Evolutionary conservation across 2,113 vertebrate genomes (phyloP), one percentile per base, ranked within the genome.

Genomic region (Glaucidium brasilianum): DNA sequence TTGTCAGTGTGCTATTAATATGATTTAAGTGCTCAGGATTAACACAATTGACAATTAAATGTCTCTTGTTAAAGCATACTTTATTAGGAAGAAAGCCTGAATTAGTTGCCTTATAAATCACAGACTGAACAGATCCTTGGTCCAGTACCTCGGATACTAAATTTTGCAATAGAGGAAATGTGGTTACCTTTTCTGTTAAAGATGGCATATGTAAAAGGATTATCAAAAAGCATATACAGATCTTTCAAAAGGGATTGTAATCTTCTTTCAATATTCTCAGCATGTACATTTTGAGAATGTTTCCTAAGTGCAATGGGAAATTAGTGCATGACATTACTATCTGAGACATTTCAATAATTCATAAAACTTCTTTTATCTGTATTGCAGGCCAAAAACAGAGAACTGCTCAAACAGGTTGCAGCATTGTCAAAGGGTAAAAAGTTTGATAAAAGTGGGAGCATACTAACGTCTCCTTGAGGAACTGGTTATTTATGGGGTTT

Each of bases 371-470:
- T 95, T 85, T 63, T 91, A 59, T 94, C 82, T 96, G 73, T 96
- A 8, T 97, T 97, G 85, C 98, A 99, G 99, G 97, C 98, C 71
- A 99, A 99, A 98, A 99, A 99, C 98, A 98, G 99, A 97, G 99
- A 99, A 97, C 97, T 99, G 94, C 98, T 99, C 98, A 99, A 99
- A 91, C 99, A 99, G 97, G 99, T 99, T 49, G 99, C 99, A 59
- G 99, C 99, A 6, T 98, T 99, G 91, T 99, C 99, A 18, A 99
- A 99, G 98, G 99, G 99, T 95, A 99, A 99, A 98, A 99, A 99
- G 97, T 99, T 99, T 96, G 99, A 99, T 97, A 99, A 99, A 97
- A 99, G 99, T 92, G 99, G 99, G 94, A 99, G 98, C 81, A 98
- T 99, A 35, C 98, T 99, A 86, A 98, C 99, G 68, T 99, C 99